phyloP scores from a whole-genome alignment of 2,888 invertebrate genomes.

The Dichetophora obliterata region DNA sequence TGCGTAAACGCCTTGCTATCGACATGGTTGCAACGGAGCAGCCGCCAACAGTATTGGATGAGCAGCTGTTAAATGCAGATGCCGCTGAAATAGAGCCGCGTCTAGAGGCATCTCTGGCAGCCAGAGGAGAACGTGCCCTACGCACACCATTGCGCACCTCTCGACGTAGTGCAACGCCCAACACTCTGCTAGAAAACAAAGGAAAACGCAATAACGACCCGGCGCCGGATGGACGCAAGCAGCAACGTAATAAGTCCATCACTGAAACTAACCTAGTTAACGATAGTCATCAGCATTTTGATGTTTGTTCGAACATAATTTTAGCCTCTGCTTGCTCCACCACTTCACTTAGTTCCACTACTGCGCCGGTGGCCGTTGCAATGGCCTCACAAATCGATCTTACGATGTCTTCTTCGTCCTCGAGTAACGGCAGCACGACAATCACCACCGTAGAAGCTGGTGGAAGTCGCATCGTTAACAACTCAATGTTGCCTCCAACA shows the following conservation, averaged over 20 bases:
- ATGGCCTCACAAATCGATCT: slow-evolving; percentile 60
- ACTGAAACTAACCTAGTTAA: not conserved
- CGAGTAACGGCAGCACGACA: slow-evolving; percentile 55
- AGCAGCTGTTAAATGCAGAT: slow-evolving; percentile 5
- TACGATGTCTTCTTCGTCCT: slow-evolving; percentile 61
- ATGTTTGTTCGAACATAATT: slow-evolving; percentile 50
- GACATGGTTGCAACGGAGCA: slow-evolving; percentile 64
- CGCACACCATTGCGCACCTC: slow-evolving; percentile 60
- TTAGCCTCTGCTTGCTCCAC: slow-evolving; percentile 48
- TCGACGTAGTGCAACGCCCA: slow-evolving; percentile 60
- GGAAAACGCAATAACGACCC: slow-evolving; percentile 7
- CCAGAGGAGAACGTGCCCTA: slow-evolving; percentile 52
- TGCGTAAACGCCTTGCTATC: slow-evolving; percentile 65
- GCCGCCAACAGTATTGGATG: slow-evolving; percentile 44
- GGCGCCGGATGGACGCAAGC: slow-evolving; percentile 40
- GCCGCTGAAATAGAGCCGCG: slow-evolving; percentile 7
- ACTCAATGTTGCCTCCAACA: slow-evolving; percentile 63
- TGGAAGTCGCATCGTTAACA: slow-evolving; percentile 41
- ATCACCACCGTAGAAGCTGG: slow-evolving; percentile 50
- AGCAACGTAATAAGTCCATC: slow-evolving; percentile 30
- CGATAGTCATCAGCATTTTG: slow-evolving; percentile 41
- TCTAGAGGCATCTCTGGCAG: slow-evolving; percentile 36
- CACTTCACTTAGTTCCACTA: slow-evolving; percentile 46
- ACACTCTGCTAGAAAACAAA: slow-evolving; percentile 37
- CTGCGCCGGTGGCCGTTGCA: slow-evolving; percentile 47